These are phyloP conservation scores for Chromis chromis DNA, from an alignment of 2,797 vertebrate species.

Conservation along the genomic window DNA sequence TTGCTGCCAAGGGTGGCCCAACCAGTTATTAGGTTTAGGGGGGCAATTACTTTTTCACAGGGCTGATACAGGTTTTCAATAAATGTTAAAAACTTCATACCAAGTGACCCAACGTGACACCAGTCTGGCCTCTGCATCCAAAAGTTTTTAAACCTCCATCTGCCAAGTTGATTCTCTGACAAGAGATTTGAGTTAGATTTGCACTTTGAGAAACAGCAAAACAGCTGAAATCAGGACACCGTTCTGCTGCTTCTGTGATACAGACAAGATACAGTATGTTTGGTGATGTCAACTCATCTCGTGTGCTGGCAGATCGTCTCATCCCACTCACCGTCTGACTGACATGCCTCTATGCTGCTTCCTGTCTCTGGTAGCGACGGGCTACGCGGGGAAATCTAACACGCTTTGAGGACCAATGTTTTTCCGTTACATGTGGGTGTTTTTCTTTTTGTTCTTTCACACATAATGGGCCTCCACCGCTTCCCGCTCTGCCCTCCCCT, in stretches of 20 bases:
- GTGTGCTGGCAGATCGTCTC: conserved; percentile 53
- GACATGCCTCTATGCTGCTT: conserved; percentile 50
- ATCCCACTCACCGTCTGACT: conserved; percentile 64
- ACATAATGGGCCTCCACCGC: conserved; percentile 23
- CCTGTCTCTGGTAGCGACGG: conserved; percentile 42
- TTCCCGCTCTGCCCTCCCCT: conserved; percentile 24
- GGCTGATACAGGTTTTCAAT: too few species aligned
- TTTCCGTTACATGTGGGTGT: conserved; percentile 44
- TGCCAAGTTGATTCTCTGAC: conserved; percentile 25
- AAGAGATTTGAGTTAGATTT: conserved; percentile 28
- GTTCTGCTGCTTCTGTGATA: conserved; percentile 52
- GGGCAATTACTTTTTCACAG: too few species aligned
- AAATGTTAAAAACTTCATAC: too few species aligned
- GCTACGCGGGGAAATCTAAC: conserved; percentile 42
- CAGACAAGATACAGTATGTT: conserved; percentile 56
- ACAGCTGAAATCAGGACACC: conserved; percentile 50
- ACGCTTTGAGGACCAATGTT: conserved; percentile 43
- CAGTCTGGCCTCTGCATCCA: neutral
- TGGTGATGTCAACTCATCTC: conserved; percentile 52
- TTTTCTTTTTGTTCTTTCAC: conserved; percentile 39
- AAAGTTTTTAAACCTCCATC: conserved; percentile 8
- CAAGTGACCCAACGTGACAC: neutral
- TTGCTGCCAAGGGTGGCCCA: too few species aligned
- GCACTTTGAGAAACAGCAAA: conserved; percentile 37
- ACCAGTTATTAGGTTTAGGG: too few species aligned